Conservation (phyloP, 2,797 vertebrate species). For the Pseudotriccus pelzelni region DNA sequence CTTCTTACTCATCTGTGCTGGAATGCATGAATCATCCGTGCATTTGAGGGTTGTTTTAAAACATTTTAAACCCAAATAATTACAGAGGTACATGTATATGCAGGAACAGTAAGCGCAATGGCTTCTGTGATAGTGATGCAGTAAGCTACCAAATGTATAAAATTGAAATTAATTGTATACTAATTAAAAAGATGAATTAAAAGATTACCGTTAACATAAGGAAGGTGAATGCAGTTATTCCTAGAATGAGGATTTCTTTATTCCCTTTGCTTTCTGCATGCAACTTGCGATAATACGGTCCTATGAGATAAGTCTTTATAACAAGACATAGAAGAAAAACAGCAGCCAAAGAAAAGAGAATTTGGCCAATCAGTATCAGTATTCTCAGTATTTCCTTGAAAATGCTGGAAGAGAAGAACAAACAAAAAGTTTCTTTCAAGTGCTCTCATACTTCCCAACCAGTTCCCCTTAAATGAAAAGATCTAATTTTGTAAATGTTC, state of each 20-base stretch:
- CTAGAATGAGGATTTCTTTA: slow-evolving; percentile 94
- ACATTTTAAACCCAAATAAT: not conserved
- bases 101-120: not conserved
- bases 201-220: slow-evolving; percentile 89
- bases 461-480: not conserved
- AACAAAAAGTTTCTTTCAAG: slow-evolving; percentile 17
- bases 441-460: not conserved
- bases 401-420: slow-evolving; percentile 76
- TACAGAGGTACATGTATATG: not conserved
- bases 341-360: slow-evolving; percentile 87
- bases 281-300: slow-evolving; percentile 91
- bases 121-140: not conserved
- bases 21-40: not conserved
- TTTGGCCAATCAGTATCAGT: slow-evolving; percentile 85
- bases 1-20: not conserved
- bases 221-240: slow-evolving; percentile 92
- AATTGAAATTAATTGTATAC: not conserved
- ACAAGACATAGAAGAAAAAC: slow-evolving; percentile 87
- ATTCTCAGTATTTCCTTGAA: slow-evolving; percentile 84
- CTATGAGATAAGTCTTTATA: slow-evolving; percentile 87
- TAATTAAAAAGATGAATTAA: slow-evolving; percentile 64
- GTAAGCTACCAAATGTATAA: not conserved
- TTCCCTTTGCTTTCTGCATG: slow-evolving; percentile 92
- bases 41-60: not conserved
- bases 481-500: not conserved